Base-by-base conservation (phyloP, 1,140 invertebrate genomes). In the Cotesia vestalis region DNA sequence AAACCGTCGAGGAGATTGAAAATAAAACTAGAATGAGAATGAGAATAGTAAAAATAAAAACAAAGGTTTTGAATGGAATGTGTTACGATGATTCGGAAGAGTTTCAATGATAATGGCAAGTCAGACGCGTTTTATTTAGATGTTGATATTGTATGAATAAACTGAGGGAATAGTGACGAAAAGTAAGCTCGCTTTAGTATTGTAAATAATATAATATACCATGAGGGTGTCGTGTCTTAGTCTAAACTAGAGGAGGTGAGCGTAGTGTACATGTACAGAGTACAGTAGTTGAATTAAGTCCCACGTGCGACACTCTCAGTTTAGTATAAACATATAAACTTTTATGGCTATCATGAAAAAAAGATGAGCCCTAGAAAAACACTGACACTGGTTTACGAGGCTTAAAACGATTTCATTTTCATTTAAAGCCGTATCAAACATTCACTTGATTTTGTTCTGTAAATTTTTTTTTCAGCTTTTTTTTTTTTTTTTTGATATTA, bases 311-410 rank as follows among this genome's bases (percentile, higher is more conserved):
- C 38, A 57, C 20, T 59, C 46, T 51, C 40, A 27, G n/a, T 66
- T 62, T 59, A 61, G 53, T 72, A 61, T 61, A 66, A 72, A 61
- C 70, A 72, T 66, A 70, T 63, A 55, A 64, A 71, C 11, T 64
- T 71, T 71, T 61, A 72, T 72, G 70, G 66, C 46, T 71, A 64
- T 64, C 46, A 72, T 72, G 53, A 72, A 66, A 72, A 14, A 67
- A 67, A 61, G 40, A 67, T 61, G 59, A 66, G 53, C 38, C 17
- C 38, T 66, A 67, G 40, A 61, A 72, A 72, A 72, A 72, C 38
- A 67, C 38, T 62, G 34, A 55, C 35, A 71, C 51, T 8, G 40
- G 40, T 46, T 46, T 46, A 46, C 11, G 40, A 46, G 6, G 40
- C 40, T 46, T 46, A 46, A 11, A 46, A 46, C 11, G 6, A 46